These are phyloP conservation scores for Pycnonotus jocosus DNA, from an alignment of 2,113 vertebrate genomes.

Conservation along the genomic window DNA sequence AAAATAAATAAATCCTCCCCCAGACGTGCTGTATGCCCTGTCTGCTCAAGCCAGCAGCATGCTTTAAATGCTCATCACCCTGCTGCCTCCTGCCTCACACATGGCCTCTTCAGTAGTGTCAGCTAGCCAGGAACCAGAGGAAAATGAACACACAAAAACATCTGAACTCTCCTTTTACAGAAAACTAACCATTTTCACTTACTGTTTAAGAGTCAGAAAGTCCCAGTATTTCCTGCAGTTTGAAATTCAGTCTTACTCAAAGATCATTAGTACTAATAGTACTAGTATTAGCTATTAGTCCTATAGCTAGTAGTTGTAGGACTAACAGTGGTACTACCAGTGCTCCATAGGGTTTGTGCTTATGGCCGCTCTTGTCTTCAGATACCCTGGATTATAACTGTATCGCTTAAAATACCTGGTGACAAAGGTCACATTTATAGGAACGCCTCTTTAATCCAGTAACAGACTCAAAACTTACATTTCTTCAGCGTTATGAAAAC, in stretches of 20 bases:
- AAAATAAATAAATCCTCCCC: neutral
- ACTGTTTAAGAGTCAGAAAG: neutral
- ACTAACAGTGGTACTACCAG: neutral
- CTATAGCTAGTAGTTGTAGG: neutral
- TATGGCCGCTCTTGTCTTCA: accelerated
- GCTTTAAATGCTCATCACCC: neutral
- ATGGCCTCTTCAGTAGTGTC: neutral
- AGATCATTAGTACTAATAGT: no score
- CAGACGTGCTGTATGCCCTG: accelerated
- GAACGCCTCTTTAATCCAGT: neutral
- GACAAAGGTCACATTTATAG: accelerated
- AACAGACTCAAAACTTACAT: constrained; percentile 75
- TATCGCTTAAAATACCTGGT: accelerated
- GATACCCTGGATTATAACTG: neutral
- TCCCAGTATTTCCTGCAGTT: neutral
- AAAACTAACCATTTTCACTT: neutral
- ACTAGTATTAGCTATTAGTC: neutral
- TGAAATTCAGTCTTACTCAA: neutral
- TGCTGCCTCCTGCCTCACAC: neutral
- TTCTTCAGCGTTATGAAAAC: constrained; percentile 97
- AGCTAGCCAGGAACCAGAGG: neutral
- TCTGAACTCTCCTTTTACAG: neutral
- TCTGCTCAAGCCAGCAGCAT: neutral
- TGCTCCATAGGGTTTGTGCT: neutral
- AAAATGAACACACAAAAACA: neutral